phyloP scores from a whole-genome alignment of 2,888 invertebrate genomes.

The Drosophila rellima region DNA sequence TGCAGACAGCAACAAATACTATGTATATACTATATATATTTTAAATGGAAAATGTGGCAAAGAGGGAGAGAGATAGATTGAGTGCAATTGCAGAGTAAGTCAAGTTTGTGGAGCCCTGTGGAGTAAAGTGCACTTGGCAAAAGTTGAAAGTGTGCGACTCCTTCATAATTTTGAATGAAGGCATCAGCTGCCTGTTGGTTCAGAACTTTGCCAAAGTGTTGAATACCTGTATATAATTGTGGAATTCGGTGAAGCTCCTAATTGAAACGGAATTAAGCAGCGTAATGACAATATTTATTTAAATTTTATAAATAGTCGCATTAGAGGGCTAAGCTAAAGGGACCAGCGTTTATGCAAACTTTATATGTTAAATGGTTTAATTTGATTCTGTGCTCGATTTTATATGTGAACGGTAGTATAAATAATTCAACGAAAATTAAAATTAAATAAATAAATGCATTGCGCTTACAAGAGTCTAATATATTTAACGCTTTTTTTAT shows the following conservation, averaged over 20 bases:
- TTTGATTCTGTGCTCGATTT: not conserved
- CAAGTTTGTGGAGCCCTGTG: conserved; percentile 14
- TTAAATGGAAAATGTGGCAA: conserved; percentile 1
- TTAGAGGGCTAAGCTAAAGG: not conserved
- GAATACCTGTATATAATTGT: conserved; percentile 5
- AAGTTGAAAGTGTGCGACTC: conserved; percentile 7
- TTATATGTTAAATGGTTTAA: not conserved
- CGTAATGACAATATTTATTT: conserved; percentile 1
- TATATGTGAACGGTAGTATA: not conserved
- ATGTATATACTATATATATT: not conserved
- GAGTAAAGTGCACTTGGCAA: conserved; percentile 23
- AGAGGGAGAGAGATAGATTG: not conserved
- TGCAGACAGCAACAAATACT: conserved; percentile 10
- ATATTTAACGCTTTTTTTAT: too few relatives aligned
- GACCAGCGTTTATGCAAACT: not conserved
- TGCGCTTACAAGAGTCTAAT: too few relatives aligned
- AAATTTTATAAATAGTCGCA: not conserved
- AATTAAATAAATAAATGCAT: too few relatives aligned
- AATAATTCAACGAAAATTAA: not conserved
- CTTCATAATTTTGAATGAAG: conserved; percentile 9
- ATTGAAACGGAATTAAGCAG: conserved; percentile 14
- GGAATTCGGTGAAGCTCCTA: conserved; percentile 7
- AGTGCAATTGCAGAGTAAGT: conserved; percentile 7
- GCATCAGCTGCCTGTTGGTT: conserved; percentile 2
- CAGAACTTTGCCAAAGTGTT: conserved; percentile 23